Evolutionary conservation across 2,113 vertebrate genomes (phyloP).

Genomic region (Helogale parvula): DNA sequence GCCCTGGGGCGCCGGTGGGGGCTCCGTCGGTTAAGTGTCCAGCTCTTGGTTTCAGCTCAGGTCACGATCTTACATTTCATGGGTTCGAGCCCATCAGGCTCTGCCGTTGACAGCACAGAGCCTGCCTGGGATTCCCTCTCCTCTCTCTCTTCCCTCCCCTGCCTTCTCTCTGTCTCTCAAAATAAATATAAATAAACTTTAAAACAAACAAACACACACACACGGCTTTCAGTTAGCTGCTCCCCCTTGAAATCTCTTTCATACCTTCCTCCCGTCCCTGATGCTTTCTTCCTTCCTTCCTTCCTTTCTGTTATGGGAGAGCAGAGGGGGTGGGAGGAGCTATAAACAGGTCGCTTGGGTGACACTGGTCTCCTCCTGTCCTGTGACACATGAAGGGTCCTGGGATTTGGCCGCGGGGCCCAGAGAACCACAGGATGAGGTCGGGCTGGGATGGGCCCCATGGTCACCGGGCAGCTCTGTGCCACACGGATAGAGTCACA

Average conservation of each 20-base stretch:
- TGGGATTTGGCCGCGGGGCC: not conserved
- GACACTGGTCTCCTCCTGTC: not conserved
- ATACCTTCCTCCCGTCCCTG: rapidly evolving
- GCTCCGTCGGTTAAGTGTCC: too few species aligned
- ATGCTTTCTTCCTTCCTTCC: not conserved
- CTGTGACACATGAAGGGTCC: not conserved
- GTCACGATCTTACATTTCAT: too few species aligned
- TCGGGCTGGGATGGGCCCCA: rapidly evolving
- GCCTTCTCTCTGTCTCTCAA: too few species aligned
- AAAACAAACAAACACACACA: not conserved
- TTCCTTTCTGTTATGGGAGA: not conserved
- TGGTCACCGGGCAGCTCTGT: rapidly evolving
- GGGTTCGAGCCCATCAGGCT: too few species aligned
- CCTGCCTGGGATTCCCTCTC: too few species aligned
- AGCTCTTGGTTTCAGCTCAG: too few species aligned
- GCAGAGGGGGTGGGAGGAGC: too few species aligned
- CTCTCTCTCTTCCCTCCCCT: too few species aligned
- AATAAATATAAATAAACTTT: too few species aligned
- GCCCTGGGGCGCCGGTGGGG: not conserved
- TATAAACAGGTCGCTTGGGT: not conserved
- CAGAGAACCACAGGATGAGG: too few species aligned
- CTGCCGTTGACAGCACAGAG: too few species aligned
- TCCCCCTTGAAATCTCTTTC: not conserved
- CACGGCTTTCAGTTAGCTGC: not conserved
- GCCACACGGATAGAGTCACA: rapidly evolving